Base-by-base conservation (phyloP, 2,888 invertebrate species). In the Tetranychus piercei region DNA sequence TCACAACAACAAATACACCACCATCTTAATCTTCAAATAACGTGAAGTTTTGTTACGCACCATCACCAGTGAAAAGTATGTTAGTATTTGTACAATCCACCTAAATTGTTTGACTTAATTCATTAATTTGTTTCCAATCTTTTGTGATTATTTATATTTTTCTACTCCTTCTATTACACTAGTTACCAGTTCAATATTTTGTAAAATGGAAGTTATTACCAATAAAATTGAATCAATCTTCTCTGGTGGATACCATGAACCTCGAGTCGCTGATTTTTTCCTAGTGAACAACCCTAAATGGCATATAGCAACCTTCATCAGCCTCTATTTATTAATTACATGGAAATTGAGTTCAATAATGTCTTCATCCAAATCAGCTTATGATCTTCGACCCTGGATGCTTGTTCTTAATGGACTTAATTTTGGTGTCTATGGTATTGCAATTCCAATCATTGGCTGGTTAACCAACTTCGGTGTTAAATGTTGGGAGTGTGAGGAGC, bases 341-440 rank as follows among this genome's bases (percentile, higher is more conserved):
- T 18, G 20, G 11, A 23, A 69, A 23, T 20, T 20, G 11, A 8
- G 22, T 23, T 20, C 69, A 6, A 11, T 20, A 20, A 11, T 69
- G 22, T 11, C 11, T 23, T 55, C 55, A 55, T 15, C 55, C 11
- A 22, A 22, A 69, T 11, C 11, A 8, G 11, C 20, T 7, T 69
- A 20, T 22, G 22, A 69, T 69, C 8, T 69, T 20, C 69, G 69
- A 23, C 69, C 69, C 6, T 69, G 34, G 22, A 69, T 69, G 69
- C 22, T 69, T 5, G 69, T 69, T 8, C 22, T 69, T 1, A 23
- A 20, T 22, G 69, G 69, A 69, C 69, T 69, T 11, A 20, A 69
- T 4, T 69, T 69, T 23, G 69, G 69, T 69, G 69, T 69, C 8
- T 69, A 69, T 22, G 69, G 69, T 23, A 23, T 69, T 69, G 69